A percentile compares a stretch with the other conserved stretches of the same genome.
Conservation (phyloP, 2,113 vertebrate genomes). For the Trachemys scripta region DNA sequence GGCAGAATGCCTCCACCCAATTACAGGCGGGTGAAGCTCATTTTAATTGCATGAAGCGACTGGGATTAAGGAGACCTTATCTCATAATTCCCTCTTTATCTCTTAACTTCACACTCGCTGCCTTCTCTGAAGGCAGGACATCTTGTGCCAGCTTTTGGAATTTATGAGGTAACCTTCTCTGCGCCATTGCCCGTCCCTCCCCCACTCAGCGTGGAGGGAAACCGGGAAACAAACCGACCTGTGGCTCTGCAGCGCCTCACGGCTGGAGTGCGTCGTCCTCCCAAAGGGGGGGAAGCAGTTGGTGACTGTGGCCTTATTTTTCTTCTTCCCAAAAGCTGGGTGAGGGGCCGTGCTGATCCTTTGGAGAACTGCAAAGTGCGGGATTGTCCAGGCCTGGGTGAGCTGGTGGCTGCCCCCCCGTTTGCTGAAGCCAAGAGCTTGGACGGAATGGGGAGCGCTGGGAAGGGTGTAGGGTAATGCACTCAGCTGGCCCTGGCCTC, state of each 20-base stretch:
- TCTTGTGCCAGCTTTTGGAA: conserved; percentile 35
- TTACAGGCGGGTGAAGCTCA: conserved; percentile 77
- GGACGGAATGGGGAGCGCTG: fast-evolving
- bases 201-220: not conserved
- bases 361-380: not conserved
- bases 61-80: conserved; percentile 79
- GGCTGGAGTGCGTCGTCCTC: not conserved
- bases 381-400: not conserved
- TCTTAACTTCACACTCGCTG: conserved; percentile 76
- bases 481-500: not conserved
- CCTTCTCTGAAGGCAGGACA: conserved; percentile 60
- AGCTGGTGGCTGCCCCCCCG: not conserved
- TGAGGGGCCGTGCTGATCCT: not conserved
- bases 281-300: not conserved
- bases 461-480: fast-evolving
- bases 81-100: conserved; percentile 80
- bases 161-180: conserved; percentile 48
- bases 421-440: not conserved
- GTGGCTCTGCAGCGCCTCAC: not conserved
- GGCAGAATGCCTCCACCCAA: conserved; percentile 73
- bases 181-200: not conserved
- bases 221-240: not conserved
- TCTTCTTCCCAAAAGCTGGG: not conserved
- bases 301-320: not conserved
- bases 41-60: conserved; percentile 78